Base-by-base conservation (phyloP, 2,113 vertebrate species). In the Butorides virescens region DNA sequence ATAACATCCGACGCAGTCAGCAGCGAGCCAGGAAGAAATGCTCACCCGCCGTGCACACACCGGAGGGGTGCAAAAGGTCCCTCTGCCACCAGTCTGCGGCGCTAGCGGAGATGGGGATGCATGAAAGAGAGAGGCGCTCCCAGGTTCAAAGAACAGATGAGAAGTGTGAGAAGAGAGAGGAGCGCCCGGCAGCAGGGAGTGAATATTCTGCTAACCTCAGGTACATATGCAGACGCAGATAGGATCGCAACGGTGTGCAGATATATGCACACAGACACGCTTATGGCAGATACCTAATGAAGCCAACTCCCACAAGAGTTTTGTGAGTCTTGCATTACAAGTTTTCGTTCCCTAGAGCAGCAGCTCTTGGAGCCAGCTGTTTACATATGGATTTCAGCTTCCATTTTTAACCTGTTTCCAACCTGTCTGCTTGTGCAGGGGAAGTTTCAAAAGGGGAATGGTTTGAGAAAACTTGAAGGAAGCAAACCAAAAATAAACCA, bases 321-420 rank as follows among this genome's bases (percentile, higher is more conserved):
- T 44, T 81, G 47, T 23, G 77, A 91, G 88, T 76, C 94, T 95
- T 71, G 80, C 88, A 61, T 61, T 94, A 70, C 65, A 75, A 86
- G 68, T 67, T 93, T 86, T 93, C 32, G 4, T 85, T 82, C 86
- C 88, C 86, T 89, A 78, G 49, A 94, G 86, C 80, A 81, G 4
- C 21, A 91, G 19, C 15, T 94, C 70, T 56, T 49, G 65, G 72
- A 81, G 68, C 49, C 79, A 90, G 72, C 21, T 86, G 55, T 92
- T 96, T 92, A 91, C 85, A 61, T 63, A 72, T 25, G 73, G 53
- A 84, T 81, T 84, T 95, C 70, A 58, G 36, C 58, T 95, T 81
- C 70, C 61, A 85, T 87, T 95, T 88, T 85, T 65, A 94, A 72
- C 39, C 39, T 88, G 29, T 61, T 94, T 96, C 70, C 78, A 93